Evolutionary conservation across 2,113 vertebrate species (phyloP).

Genomic region (Anoura caudifer): DNA sequence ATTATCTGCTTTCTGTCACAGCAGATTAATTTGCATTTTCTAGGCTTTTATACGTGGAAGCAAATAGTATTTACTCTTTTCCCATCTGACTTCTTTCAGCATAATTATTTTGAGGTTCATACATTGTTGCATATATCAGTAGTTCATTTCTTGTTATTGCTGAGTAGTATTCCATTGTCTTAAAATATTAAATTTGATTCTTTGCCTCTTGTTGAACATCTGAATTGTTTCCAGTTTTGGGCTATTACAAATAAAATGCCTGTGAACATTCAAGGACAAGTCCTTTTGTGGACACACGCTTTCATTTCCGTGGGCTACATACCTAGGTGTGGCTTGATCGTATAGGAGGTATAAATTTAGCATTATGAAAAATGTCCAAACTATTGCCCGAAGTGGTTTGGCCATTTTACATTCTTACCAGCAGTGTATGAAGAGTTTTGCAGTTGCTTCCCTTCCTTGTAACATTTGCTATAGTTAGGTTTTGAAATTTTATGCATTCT

Average conservation of each 20-base stretch:
- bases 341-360: background rate
- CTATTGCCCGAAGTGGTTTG: background rate
- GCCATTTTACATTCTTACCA: background rate
- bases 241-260: background rate
- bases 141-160: background rate
- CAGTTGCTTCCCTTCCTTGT: background rate
- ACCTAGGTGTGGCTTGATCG: background rate
- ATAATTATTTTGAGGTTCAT: constrained; percentile 17
- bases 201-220: background rate
- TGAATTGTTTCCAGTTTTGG: background rate
- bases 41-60: constrained; percentile 33
- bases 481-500: background rate
- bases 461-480: background rate
- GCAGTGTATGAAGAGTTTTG: background rate
- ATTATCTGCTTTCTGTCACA: constrained; percentile 16
- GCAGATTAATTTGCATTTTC: constrained; percentile 41
- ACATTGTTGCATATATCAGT: background rate
- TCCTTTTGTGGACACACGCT: background rate
- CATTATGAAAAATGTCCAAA: background rate
- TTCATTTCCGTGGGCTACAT: background rate
- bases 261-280: background rate
- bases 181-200: background rate
- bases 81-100: background rate
- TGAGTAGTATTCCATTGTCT: background rate
- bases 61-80: background rate